These are phyloP conservation scores for Drosophila tristis DNA, from an alignment of 1,140 invertebrate genomes.

Conservation along the genomic window DNA sequence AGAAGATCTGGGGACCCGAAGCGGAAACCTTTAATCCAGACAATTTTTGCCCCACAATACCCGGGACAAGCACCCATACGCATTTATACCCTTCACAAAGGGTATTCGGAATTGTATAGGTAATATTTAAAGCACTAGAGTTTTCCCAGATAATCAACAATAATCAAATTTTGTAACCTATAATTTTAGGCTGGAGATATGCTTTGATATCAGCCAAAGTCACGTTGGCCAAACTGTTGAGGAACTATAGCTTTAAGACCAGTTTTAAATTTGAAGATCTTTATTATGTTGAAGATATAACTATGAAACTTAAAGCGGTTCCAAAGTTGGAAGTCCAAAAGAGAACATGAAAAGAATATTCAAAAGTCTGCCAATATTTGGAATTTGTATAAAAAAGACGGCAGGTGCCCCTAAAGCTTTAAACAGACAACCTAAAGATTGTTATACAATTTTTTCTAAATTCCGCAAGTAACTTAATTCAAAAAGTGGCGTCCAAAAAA, in stretches of 20 bases:
- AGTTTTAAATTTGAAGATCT: constrained; percentile 70
- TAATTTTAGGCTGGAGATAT: constrained; percentile 72
- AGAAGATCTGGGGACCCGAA: constrained; percentile 68
- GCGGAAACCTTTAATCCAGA: constrained; percentile 79
- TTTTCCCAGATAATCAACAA: neutral
- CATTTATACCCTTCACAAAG: constrained; percentile 76
- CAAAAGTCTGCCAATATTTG: no score
- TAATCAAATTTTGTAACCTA: neutral
- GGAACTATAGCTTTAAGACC: constrained; percentile 69
- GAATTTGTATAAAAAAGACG: no score
- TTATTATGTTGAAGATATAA: constrained; percentile 76
- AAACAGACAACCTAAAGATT: no score
- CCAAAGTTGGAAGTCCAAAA: constrained; percentile 53
- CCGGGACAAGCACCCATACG: constrained; percentile 64
- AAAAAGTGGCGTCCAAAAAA: no score
- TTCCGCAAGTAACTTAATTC: no score
- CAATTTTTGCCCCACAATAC: constrained; percentile 62
- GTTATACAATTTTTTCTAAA: no score
- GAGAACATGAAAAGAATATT: constrained; percentile 12
- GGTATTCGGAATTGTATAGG: constrained; percentile 81
- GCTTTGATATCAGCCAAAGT: constrained; percentile 72
- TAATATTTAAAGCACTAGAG: constrained; percentile 2
- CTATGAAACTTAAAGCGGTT: constrained; percentile 63
- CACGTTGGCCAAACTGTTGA: constrained; percentile 66
- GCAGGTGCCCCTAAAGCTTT: no score